Evolutionary conservation across 1,140 invertebrate genomes (phyloP), one percentile per base, ranked within the genome.

Genomic region (Trichonephila clavipes): DNA sequence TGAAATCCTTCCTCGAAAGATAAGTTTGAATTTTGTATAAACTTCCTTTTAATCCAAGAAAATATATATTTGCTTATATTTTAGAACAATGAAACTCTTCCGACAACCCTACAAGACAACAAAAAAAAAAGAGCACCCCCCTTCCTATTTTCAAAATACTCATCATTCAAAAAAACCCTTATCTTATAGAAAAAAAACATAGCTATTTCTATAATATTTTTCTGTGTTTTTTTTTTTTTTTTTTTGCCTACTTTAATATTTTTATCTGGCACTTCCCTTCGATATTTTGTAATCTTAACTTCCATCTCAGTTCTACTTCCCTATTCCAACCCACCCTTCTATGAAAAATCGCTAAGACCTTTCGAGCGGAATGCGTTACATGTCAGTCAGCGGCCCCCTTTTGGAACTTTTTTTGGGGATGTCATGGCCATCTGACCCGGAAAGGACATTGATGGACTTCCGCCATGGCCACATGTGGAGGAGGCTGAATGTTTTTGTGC

Each of bases 361-460:
- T 88, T 88, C 87, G 69, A 69, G 62, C 87, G 34, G 62, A 64
- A 64, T 88, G 87, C 62, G 69, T 88, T 88, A 88, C 66, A 88
- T 62, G 69, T 88, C 69, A 88, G 61, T 88, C 87, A 88, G 61
- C 28, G 24, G 62, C 87, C 62, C 87, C 24, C 87, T 69, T 21
- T 69, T 62, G 64, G 87, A 19, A 34, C 87, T 69, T 88, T 88
- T 72, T 40, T 69, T 40, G 34, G 34, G 34, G 62, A 10, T 88
- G 87, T 88, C 87, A 88, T 18, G 62, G 87, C 16, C 87, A 88
- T 16, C 62, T 44, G 87, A 88, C 61, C 87, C 66, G 87, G 34
- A 88, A 88, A 24, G 69, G 87, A 88, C 87, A 88, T 19, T 88
- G 87, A 88, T 88, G 61, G 87, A 88, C 87, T 66, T 14, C 24